Percentiles rank a stretch among this genome's conserved stretches.
Conservation (phyloP, 2,888 invertebrate species). For the Xylota sylvarum region DNA sequence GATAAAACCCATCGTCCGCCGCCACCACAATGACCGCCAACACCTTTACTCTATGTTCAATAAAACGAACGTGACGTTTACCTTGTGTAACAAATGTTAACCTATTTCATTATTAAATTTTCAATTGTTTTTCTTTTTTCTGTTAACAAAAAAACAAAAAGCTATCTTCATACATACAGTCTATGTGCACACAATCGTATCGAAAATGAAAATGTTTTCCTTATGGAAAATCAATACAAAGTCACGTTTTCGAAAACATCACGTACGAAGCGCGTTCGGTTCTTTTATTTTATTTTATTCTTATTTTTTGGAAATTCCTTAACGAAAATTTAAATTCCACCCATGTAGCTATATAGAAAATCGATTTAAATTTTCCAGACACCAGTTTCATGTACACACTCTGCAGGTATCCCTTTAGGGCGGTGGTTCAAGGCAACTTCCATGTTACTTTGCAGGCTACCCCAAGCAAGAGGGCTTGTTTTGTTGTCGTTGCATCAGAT, state of each 20-base stretch:
- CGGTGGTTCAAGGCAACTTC: constrained; percentile 73
- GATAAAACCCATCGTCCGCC: constrained; percentile 9
- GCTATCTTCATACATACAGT: constrained; percentile 11
- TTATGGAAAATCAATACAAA: constrained; percentile 84
- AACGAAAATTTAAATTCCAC: constrained; percentile 55
- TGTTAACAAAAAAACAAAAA: not conserved
- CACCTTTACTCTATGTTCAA: constrained; percentile 62
- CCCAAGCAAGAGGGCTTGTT: constrained; percentile 6
- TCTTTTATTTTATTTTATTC: constrained; percentile 31
- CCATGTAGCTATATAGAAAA: constrained; percentile 36
- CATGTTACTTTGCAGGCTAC: constrained; percentile 34
- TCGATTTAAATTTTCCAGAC: constrained; percentile 68
- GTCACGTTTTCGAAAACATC: constrained; percentile 84
- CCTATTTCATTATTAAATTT: constrained; percentile 77
- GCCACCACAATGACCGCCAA: constrained; percentile 77
- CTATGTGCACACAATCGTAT: constrained; percentile 56
- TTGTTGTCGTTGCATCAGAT: not conserved
- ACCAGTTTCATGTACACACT: constrained; percentile 24
- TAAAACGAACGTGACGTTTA: constrained; percentile 70
- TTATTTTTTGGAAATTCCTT: constrained; percentile 48
- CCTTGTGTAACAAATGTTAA: constrained; percentile 74
- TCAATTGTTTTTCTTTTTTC: constrained; percentile 55
- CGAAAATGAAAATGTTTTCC: constrained; percentile 74
- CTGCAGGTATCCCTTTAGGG: constrained; percentile 45
- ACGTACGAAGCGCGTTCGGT: constrained; percentile 79